These are phyloP conservation scores for roundworm (Caenorhabditis elegans) DNA, from an alignment of 1,140 invertebrate genomes.

Conservation along the genomic window DNA sequence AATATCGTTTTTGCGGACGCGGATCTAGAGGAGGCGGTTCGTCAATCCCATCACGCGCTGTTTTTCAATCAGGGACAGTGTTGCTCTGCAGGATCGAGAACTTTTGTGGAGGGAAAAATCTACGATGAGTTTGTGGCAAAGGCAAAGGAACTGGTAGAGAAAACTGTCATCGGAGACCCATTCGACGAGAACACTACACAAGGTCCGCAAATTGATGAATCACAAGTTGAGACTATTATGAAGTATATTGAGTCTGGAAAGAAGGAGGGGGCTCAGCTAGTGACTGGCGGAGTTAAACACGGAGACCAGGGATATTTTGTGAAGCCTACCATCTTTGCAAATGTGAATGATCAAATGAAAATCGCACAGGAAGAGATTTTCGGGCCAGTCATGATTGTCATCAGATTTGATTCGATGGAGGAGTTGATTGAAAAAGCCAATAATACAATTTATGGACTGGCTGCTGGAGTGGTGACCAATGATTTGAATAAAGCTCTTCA, in stretches of 20 bases:
- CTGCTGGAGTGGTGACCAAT: conserved; percentile 81
- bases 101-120: conserved; percentile 80
- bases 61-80: conserved; percentile 83
- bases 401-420: conserved; percentile 84
- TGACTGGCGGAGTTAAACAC: conserved; percentile 67
- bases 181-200: conserved; percentile 74
- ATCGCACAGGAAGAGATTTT: conserved; percentile 94
- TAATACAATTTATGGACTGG: conserved; percentile 83
- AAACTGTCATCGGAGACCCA: conserved; percentile 79
- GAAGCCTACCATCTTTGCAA: conserved; percentile 89
- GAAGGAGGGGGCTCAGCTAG: conserved; percentile 82
- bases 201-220: conserved; percentile 78
- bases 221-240: conserved; percentile 75
- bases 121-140: conserved; percentile 84
- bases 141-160: conserved; percentile 74
- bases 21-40: conserved; percentile 80
- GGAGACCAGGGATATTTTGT: conserved; percentile 84
- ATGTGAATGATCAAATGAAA: conserved; percentile 87
- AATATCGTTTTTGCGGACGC: conserved; percentile 81
- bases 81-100: conserved; percentile 85
- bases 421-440: conserved; percentile 87
- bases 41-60: conserved; percentile 76
- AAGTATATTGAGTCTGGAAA: conserved; percentile 77
- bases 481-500: conserved; percentile 82
- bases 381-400: conserved; percentile 85